A percentile compares a stretch with the other conserved stretches of the same genome.
Conservation (phyloP, 2,113 vertebrate species). For the Tachysurus fulvidraco region DNA sequence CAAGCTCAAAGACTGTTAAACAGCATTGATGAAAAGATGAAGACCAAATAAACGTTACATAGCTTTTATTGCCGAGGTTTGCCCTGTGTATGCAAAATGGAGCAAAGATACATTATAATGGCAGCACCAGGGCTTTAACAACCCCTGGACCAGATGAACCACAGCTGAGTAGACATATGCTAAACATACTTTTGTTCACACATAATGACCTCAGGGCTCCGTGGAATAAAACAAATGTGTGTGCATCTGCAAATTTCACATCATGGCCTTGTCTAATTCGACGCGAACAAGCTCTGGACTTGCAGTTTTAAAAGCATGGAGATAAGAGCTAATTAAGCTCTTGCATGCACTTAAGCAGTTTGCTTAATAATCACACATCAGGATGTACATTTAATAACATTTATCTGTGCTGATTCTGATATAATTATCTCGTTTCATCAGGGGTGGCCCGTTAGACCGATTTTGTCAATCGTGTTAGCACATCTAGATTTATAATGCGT, state of each 20-base stretch:
- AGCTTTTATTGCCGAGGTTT: slow-evolving; percentile 21
- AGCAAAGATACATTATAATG: slow-evolving; percentile 42
- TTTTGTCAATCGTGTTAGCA: neutral
- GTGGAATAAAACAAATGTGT: slow-evolving; percentile 46
- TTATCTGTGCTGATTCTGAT: neutral
- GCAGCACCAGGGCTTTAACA: slow-evolving; percentile 4
- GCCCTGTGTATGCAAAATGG: slow-evolving; percentile 14
- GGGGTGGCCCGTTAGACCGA: neutral
- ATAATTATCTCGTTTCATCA: slow-evolving; percentile 18
- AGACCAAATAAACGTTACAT: neutral
- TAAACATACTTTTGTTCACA: slow-evolving; percentile 31
- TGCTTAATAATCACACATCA: slow-evolving; percentile 36
- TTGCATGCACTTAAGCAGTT: slow-evolving; percentile 31
- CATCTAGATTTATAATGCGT: neutral
- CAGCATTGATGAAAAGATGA: neutral
- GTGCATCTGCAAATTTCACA: slow-evolving; percentile 50
- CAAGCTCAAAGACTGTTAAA: neutral
- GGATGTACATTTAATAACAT: slow-evolving; percentile 36
- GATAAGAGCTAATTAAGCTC: slow-evolving; percentile 31
- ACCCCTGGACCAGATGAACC: slow-evolving; percentile 35
- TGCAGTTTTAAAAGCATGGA: slow-evolving; percentile 14
- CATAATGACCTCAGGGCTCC: slow-evolving; percentile 41
- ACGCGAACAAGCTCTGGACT: slow-evolving; percentile 6
- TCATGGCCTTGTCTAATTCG: slow-evolving; percentile 13
- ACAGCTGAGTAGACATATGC: slow-evolving; percentile 30